These are phyloP conservation scores for Drosophila parabipectinata DNA, from an alignment of 1,140 invertebrate genomes.

Conservation along the genomic window DNA sequence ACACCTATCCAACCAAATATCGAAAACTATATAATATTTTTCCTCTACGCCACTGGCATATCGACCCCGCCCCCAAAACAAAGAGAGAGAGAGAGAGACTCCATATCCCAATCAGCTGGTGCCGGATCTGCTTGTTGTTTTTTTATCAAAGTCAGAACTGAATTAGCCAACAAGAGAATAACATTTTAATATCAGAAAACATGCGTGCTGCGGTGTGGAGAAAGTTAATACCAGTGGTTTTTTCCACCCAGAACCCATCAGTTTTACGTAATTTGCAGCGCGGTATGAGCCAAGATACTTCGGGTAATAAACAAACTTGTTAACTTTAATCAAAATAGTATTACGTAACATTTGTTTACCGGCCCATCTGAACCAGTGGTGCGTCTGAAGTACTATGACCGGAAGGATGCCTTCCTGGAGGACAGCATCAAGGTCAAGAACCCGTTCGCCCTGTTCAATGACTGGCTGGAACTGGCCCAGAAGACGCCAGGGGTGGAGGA, in stretches of 20 bases:
- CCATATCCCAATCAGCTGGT: not conserved
- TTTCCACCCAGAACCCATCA: not conserved
- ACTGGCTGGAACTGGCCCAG: slow-evolving; percentile 93
- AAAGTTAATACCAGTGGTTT: not conserved
- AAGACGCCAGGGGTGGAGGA: slow-evolving; percentile 89
- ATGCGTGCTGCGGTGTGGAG: not conserved
- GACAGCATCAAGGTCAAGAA: slow-evolving; percentile 90
- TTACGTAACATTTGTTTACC: slow-evolving; percentile 1
- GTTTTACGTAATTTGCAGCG: not conserved
- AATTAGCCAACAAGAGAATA: not conserved
- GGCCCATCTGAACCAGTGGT: slow-evolving; percentile 84
- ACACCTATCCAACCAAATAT: too few relatives aligned
- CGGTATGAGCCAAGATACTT: not conserved
- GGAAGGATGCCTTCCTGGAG: slow-evolving; percentile 90
- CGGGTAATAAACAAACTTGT: not conserved
- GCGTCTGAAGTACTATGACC: slow-evolving; percentile 90
- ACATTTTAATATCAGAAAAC: not conserved
- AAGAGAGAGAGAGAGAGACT: not conserved
- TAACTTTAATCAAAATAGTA: not conserved
- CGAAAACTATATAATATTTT: too few relatives aligned
- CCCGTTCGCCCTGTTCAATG: slow-evolving; percentile 91
- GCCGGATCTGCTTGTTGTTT: not conserved
- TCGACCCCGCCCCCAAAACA: not conserved
- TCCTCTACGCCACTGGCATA: not conserved
- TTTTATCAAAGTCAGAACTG: not conserved